A percentile compares a stretch with the other conserved stretches of the same genome.
These are phyloP conservation scores for Teinopalpus imperialis DNA, from an alignment of 2,888 invertebrate genomes.

Conservation along the genomic window DNA sequence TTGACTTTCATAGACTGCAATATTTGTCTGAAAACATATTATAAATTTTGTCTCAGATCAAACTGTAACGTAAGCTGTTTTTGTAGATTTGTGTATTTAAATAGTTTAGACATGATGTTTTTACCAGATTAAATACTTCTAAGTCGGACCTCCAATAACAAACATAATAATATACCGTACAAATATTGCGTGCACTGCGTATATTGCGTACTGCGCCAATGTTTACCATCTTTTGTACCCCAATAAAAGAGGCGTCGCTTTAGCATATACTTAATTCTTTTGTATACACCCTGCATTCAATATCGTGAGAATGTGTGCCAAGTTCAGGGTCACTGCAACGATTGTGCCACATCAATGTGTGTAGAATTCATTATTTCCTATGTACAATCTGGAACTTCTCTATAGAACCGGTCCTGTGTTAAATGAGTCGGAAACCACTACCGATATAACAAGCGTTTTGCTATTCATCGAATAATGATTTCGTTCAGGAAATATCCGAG, in stretches of 20 bases:
- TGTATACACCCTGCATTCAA: constrained; percentile 47
- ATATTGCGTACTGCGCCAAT: constrained; percentile 29
- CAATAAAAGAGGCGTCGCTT: constrained; percentile 48
- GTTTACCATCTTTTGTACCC: constrained; percentile 43
- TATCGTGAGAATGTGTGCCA: constrained; percentile 74
- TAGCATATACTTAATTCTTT: constrained; percentile 52
- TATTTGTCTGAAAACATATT: too few relatives aligned
- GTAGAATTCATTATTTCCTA: constrained; percentile 40
- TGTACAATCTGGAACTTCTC: constrained; percentile 36
- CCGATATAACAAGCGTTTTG: constrained; percentile 31
- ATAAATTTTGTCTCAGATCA: too few relatives aligned
- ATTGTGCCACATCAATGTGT: constrained; percentile 41
- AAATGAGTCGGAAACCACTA: constrained; percentile 48
- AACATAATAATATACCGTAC: neutral
- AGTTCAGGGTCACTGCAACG: constrained; percentile 63
- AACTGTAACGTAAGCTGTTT: too few relatives aligned
- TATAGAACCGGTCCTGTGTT: constrained; percentile 45
- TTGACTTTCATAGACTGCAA: neutral
- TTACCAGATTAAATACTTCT: too few relatives aligned
- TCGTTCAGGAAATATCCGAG: constrained; percentile 26
- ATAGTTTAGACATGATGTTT: too few relatives aligned
- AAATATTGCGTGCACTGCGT: neutral
- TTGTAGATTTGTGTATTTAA: too few relatives aligned
- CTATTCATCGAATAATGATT: constrained; percentile 27
- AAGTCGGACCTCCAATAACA: neutral